A percentile compares a stretch with the other conserved stretches of the same genome.
Conservation (phyloP, 2,113 vertebrate species). For the zebrafish (Danio rerio) region DNA sequence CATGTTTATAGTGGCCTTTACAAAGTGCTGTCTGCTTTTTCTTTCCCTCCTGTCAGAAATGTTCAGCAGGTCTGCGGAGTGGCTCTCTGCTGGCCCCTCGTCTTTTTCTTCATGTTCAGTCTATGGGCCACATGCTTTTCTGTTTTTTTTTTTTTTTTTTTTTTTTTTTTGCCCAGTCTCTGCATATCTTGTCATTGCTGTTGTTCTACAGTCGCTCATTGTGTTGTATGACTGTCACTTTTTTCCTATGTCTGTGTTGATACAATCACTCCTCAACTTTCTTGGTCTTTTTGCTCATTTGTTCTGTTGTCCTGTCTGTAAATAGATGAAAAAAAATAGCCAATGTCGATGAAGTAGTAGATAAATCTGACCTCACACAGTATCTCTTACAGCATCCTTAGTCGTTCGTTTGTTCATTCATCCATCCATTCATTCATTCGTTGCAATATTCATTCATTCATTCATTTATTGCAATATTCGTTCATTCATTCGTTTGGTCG, state of each 20-base stretch:
- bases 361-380: not conserved
- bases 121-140: not conserved
- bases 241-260: not conserved
- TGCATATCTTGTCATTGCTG: slow-evolving; percentile 12
- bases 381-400: not conserved
- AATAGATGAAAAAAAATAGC: slow-evolving; percentile 6
- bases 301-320: slow-evolving; percentile 48
- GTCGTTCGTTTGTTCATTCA: not conserved
- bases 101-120: not conserved
- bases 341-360: not conserved
- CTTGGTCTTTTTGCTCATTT: slow-evolving; percentile 21
- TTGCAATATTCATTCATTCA: no score
- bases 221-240: slow-evolving; percentile 8
- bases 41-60: not conserved
- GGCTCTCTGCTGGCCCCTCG: not conserved
- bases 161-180: not conserved
- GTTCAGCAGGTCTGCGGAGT: not conserved
- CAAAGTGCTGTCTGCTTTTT: slow-evolving; percentile 1
- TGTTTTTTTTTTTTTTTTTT: not conserved
- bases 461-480: no score
- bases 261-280: slow-evolving; percentile 41
- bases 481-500: no score
- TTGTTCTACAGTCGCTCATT: slow-evolving; percentile 19
- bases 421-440: not conserved
- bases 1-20: not conserved